Evolutionary conservation across 2,888 invertebrate species (phyloP), one percentile per base, ranked within the genome.

Genomic region (Cataglyphis albicans): DNA sequence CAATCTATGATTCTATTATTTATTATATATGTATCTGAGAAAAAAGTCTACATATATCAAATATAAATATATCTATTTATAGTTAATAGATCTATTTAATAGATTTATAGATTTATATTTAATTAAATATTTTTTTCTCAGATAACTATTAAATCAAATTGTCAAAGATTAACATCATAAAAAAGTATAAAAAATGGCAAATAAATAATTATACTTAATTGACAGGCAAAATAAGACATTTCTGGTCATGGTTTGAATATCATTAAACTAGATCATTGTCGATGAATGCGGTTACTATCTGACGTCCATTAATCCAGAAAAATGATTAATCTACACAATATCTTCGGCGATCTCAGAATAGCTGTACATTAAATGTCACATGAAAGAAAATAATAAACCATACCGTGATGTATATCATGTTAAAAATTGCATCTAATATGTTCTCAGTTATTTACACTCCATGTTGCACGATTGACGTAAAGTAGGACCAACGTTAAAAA

Each of bases 341-440:
- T 67, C n/a, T 5, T 41, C 15, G 1, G 38, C n/a, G n/a, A 75
- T 38, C 38, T 38, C 52, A 25, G 32, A 18, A 48, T 25, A 10
- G 6, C 48, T 75, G 7, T 76, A 41, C 68, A 76, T 76, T 82
- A 76, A 10, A 38, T n/a, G 4, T 44, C 15, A 61, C 2, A 67
- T 38, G 38, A 2, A 55, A 29, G 38, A 41, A 73, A 67, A 65
- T 7, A 52, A 52, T 41, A 67, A 67, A 18, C 35, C 10, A 15
- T 12, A 55, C 25, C 4, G 38, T 68, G 7, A 18, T 65, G 21
- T 18, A 35, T 72, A 25, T 35, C 12, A 12, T 2, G n/a, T 32
- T 52, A 18, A 15, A 29, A 52, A 29, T 68, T 76, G 18, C 68
- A 29, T 48, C 52, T 67, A 41, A 65, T 35, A 32, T 21, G 1